These are phyloP conservation scores for Limosa lapponica DNA, from an alignment of 2,797 vertebrate species.

Conservation along the genomic window DNA sequence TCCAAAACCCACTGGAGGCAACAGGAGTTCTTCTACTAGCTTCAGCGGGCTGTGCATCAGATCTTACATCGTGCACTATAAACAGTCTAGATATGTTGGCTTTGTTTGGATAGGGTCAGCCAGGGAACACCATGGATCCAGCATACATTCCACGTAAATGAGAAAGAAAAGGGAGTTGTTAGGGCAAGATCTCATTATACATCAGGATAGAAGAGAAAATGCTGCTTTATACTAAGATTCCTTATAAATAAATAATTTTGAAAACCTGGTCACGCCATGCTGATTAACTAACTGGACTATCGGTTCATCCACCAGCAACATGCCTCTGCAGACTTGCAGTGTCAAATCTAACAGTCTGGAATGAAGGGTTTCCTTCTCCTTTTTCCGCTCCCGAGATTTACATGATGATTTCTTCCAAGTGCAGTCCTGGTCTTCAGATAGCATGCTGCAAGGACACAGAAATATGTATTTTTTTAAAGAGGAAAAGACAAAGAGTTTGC, in stretches of 20 bases:
- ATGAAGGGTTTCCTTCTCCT: constrained; percentile 46
- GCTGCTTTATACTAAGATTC: constrained; percentile 27
- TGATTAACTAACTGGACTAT: constrained; percentile 40
- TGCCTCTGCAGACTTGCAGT: constrained; percentile 73
- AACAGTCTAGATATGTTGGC: not conserved
- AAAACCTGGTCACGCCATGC: constrained; percentile 42
- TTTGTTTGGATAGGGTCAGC: not conserved
- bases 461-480: constrained; percentile 42
- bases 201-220: constrained; percentile 30
- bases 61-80: not conserved
- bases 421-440: constrained; percentile 28
- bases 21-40: not conserved
- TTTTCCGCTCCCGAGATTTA: constrained; percentile 12
- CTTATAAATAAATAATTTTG: constrained; percentile 10
- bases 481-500: constrained; percentile 13
- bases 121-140: constrained; percentile 9
- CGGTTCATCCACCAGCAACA: constrained; percentile 70
- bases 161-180: not conserved
- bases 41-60: not conserved
- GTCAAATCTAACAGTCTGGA: constrained; percentile 66
- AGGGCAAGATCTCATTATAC: not conserved
- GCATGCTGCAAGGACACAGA: constrained; percentile 64
- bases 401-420: constrained; percentile 35
- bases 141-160: not conserved
- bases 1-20: constrained; percentile 26